A percentile compares a stretch with the other conserved stretches of the same genome.
Conservation (phyloP, 2,113 vertebrate genomes). For the Hoplias malabaricus region DNA sequence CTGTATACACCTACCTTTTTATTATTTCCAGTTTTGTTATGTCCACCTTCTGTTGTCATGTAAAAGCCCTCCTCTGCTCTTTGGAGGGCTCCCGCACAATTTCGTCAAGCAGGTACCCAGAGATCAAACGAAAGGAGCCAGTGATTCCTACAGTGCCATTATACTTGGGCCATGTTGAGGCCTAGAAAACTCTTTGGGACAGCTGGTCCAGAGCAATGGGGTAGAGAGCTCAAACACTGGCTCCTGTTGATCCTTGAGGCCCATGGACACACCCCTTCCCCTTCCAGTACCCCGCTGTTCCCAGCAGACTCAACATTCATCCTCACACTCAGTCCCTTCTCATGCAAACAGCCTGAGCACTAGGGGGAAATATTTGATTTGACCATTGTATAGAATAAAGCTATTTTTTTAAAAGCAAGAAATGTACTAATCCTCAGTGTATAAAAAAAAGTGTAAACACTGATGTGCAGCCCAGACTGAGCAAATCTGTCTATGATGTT, state of each 20-base stretch:
- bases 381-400: slow-evolving; percentile 39
- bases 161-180: slow-evolving; percentile 31
- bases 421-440: slow-evolving; percentile 42
- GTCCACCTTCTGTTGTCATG: slow-evolving; percentile 31
- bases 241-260: slow-evolving; percentile 28
- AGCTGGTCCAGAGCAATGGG: slow-evolving; percentile 38
- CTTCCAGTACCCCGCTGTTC: slow-evolving; percentile 34
- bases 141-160: slow-evolving; percentile 40
- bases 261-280: background rate
- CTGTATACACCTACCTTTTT: slow-evolving; percentile 19
- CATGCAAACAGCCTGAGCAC: slow-evolving; percentile 39
- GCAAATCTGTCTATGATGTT: slow-evolving; percentile 21
- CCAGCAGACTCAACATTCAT: slow-evolving; percentile 44
- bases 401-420: slow-evolving; percentile 25
- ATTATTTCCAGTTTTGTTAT: slow-evolving; percentile 37
- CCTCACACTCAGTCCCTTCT: slow-evolving; percentile 29
- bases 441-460: slow-evolving; percentile 35
- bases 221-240: slow-evolving; percentile 38
- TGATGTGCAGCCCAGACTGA: slow-evolving; percentile 12
- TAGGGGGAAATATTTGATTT: slow-evolving; percentile 45
- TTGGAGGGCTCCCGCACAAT: slow-evolving; percentile 29
- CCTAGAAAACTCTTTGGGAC: slow-evolving; percentile 39
- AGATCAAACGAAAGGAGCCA: slow-evolving; percentile 28
- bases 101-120: slow-evolving; percentile 34
- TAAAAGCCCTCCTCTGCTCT: slow-evolving; percentile 40